A percentile compares a stretch with the other conserved stretches of the same genome.
Evolutionary conservation across 1,140 invertebrate genomes (phyloP).

Genomic region (Pinna nobilis): DNA sequence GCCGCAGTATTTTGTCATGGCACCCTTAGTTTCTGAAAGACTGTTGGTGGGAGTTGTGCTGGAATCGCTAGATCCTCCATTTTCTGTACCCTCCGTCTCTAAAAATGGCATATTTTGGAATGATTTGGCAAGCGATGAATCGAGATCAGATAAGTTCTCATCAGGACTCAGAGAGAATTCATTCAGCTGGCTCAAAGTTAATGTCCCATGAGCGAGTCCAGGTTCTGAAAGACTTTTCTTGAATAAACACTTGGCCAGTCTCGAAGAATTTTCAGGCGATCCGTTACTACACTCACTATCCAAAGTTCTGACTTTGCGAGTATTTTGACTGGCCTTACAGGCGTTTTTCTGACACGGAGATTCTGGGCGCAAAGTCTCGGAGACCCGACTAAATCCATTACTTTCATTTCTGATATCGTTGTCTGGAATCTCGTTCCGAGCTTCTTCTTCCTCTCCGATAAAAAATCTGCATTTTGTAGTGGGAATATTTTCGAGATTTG

Average conservation of each 20-base stretch:
- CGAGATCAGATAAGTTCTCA: slow-evolving; percentile 6
- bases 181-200: slow-evolving; percentile 1
- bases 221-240: slow-evolving; percentile 40
- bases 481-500: slow-evolving; percentile 53
- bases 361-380: too few relatives aligned
- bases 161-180: slow-evolving; percentile 6
- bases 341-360: background rate
- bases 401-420: background rate
- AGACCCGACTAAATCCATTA: background rate
- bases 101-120: slow-evolving; percentile 3
- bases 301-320: background rate
- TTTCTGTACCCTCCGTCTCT: slow-evolving; percentile 12
- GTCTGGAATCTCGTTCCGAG: background rate
- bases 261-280: background rate
- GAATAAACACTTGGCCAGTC: background rate
- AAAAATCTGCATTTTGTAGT: slow-evolving; percentile 61
- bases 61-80: slow-evolving; percentile 23
- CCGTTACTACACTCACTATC: background rate
- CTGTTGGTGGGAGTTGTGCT: slow-evolving; percentile 40
- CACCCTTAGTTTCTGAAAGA: slow-evolving; percentile 32
- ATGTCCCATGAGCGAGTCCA: slow-evolving; percentile 9
- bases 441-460: slow-evolving; percentile 42
- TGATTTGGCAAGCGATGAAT: slow-evolving; percentile 10
- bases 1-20: background rate
- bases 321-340: too few relatives aligned